phyloP scores from a whole-genome alignment of 2,888 invertebrate genomes.

The Lydus trimaculatus region DNA sequence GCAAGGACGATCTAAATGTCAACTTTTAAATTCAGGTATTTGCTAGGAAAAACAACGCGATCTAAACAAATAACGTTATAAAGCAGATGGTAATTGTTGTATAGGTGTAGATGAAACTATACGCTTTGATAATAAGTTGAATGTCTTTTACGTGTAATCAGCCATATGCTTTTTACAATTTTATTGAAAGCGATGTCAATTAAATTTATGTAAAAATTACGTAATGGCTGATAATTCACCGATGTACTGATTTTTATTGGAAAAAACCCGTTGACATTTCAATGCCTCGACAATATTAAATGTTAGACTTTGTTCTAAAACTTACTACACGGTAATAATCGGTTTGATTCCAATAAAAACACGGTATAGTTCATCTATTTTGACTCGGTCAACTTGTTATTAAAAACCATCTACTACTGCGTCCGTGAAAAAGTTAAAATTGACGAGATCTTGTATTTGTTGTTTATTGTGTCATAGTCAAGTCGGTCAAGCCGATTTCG shows the following conservation, averaged over 20 bases:
- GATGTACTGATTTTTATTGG: background rate
- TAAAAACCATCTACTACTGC: no score
- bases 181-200: background rate
- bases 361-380: no score
- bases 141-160: background rate
- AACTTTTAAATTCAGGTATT: background rate
- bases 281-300: background rate
- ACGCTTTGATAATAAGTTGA: background rate
- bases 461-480: background rate
- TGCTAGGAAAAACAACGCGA: background rate
- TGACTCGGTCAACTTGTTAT: no score
- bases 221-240: background rate
- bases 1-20: constrained; percentile 18
- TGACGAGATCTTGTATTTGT: no score
- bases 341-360: no score
- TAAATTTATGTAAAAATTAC: background rate
- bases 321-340: background rate
- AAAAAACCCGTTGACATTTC: background rate
- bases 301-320: background rate
- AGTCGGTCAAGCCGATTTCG: background rate
- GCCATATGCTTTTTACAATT: background rate
- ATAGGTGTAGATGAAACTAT: no score
- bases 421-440: no score
- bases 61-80: background rate
- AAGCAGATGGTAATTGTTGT: background rate